Percentiles rank a stretch among this genome's conserved stretches.
phyloP scores from a whole-genome alignment of 37 sponge, comb jelly and placozoan species.

The Geodia barretti region DNA sequence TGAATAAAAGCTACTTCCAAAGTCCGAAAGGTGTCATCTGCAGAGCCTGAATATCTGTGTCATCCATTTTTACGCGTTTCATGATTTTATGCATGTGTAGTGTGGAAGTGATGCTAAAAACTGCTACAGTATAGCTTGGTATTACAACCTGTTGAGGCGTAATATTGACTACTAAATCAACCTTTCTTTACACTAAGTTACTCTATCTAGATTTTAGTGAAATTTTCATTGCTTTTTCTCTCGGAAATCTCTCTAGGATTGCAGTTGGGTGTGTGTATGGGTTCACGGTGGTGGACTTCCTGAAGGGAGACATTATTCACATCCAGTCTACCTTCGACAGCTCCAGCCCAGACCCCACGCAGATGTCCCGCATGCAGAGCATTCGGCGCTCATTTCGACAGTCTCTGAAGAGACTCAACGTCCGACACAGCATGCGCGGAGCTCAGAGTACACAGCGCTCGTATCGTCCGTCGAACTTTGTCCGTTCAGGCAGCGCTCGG shows the following conservation, averaged over 20 bases:
- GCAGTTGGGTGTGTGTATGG: slow-evolving; percentile 81
- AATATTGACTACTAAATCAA: too few relatives aligned
- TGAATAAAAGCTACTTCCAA: too few relatives aligned
- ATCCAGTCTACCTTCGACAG: slow-evolving; percentile 61
- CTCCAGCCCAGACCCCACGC: neutral
- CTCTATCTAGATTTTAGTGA: too few relatives aligned
- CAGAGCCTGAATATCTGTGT: too few relatives aligned
- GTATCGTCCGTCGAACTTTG: slow-evolving; percentile 17
- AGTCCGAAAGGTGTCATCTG: too few relatives aligned
- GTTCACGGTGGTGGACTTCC: slow-evolving; percentile 74
- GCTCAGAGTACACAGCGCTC: slow-evolving; percentile 56
- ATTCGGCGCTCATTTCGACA: slow-evolving; percentile 84
- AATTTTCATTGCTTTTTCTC: neutral
- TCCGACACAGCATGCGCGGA: slow-evolving; percentile 67
- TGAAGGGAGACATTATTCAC: slow-evolving; percentile 45
- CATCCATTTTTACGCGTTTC: too few relatives aligned
- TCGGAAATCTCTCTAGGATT: slow-evolving; percentile 36
- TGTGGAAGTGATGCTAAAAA: too few relatives aligned
- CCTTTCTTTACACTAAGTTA: too few relatives aligned
- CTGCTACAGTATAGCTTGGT: too few relatives aligned
- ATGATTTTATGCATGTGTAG: too few relatives aligned
- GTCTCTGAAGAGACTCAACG: slow-evolving; percentile 66
- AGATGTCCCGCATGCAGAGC: slow-evolving; percentile 77
- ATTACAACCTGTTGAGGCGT: too few relatives aligned
- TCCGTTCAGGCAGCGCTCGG: slow-evolving; percentile 51